Evolutionary conservation across 2,888 invertebrate species (phyloP).

Genomic region (Antheraea assamensis): DNA sequence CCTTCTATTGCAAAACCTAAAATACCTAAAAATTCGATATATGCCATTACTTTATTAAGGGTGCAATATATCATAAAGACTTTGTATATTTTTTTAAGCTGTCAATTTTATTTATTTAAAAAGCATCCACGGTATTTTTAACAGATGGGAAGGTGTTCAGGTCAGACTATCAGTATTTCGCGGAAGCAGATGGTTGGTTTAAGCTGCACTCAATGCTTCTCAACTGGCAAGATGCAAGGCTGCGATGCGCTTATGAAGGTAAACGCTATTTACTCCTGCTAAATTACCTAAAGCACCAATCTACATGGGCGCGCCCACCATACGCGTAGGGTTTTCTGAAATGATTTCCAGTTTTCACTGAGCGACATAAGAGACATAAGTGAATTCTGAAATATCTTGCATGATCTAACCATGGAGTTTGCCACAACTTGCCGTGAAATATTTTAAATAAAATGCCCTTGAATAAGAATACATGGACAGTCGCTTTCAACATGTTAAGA

Average conservation of each 20-base stretch:
- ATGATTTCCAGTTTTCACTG: not conserved
- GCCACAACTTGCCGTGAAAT: no score
- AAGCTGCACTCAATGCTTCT: constrained; percentile 34
- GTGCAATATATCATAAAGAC: not conserved
- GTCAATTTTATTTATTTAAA: not conserved
- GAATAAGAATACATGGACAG: no score
- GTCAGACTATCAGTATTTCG: constrained; percentile 33
- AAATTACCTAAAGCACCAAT: not conserved
- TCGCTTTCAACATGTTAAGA: no score
- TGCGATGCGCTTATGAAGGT: constrained; percentile 40
- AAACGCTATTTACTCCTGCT: constrained; percentile 5
- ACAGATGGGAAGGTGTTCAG: constrained; percentile 11
- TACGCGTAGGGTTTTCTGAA: not conserved
- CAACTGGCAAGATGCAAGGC: constrained; percentile 34
- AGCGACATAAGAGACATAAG: not conserved
- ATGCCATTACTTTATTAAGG: no score
- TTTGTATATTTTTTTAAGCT: not conserved
- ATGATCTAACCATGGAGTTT: no score
- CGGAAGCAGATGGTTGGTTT: constrained; percentile 33
- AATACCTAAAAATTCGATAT: no score
- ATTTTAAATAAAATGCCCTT: no score
- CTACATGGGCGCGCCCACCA: not conserved
- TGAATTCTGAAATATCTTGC: no score
- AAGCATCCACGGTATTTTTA: not conserved
- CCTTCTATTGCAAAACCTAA: no score